Base-by-base conservation (phyloP, 2,113 vertebrate species). In the Sinocyclocheilus maitianheensis region DNA sequence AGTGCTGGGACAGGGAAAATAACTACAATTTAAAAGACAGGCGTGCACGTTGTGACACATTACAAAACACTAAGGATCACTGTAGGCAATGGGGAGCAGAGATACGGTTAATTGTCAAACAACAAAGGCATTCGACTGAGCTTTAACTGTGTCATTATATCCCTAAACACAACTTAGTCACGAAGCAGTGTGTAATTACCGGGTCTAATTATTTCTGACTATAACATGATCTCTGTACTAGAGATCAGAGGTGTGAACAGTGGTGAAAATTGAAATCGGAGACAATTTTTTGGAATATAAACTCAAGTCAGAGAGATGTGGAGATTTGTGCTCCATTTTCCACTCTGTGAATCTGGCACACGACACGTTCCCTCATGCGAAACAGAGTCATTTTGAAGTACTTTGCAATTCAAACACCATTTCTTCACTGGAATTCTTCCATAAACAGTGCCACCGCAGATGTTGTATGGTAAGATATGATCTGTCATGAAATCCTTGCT, bases 21-120 rank as follows among this genome's bases (percentile, higher is more conserved):
- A 90, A 88, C 87, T 90, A 87, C 89, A 85, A 89, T 92, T 91
- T 43, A 84, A 76, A 69, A 89, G 87, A 86, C 79, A 87, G 83
- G 65, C 83, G 46, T 87, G 81, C 91, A 93, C 87, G 87, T 90
- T 83, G 79, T 85, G 89, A 89, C 88, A 91, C 69, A 93, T 94
- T 90, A 89, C 82, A 87, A 82, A 87, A 62, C 43, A 72, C 83
- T 69, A 51, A 88, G 78, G 81, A 89, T 86, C 88, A 89, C 85
- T 84, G 30, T 51, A 87, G 86, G 80, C 86, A 88, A 90, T 83
- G 14, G n/a, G 77, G 81, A 84, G 88, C 83, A 87, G 43, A 86
- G 75, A 91, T 88, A 87, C 63, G 86, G 65, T 84, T 89, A 87
- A 90, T 90, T 91, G 90, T 89, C 88, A 85, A 91, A 91, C 89